These are phyloP conservation scores for Podotricha telesiphe DNA, from an alignment of 2,888 invertebrate species.

Conservation along the genomic window DNA sequence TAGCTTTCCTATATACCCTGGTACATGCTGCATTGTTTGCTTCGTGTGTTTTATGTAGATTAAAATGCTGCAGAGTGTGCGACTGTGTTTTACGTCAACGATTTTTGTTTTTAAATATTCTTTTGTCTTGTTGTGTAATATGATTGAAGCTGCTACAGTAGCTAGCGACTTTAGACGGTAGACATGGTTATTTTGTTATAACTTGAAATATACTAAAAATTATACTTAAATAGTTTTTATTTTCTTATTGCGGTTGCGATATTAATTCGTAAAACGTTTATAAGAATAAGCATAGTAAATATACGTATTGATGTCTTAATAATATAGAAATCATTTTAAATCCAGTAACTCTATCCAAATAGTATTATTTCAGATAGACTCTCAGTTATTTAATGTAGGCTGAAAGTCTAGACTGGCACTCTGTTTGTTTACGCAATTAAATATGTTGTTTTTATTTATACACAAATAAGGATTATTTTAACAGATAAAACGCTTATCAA, in stretches of 20 bases:
- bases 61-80: conserved; percentile 1
- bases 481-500: background rate
- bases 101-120: background rate
- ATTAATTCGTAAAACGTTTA: too few species aligned
- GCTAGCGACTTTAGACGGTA: background rate
- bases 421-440: background rate
- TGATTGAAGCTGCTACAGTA: background rate
- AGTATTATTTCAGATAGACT: background rate
- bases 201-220: background rate
- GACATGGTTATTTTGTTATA: background rate
- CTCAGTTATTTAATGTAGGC: background rate
- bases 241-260: background rate
- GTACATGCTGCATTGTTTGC: conserved; percentile 22
- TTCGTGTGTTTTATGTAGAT: conserved; percentile 22
- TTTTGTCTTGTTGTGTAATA: background rate
- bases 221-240: background rate
- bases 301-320: too few species aligned
- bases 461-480: background rate
- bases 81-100: background rate
- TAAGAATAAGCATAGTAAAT: too few species aligned
- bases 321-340: background rate
- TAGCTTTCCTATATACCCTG: conserved; percentile 8
- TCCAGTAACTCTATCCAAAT: background rate
- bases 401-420: conserved; percentile 11
- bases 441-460: background rate